A percentile compares a stretch with the other conserved stretches of the same genome.
These are phyloP conservation scores for Heterodera filipjevi DNA, from an alignment of 2,888 invertebrate species.

Conservation along the genomic window DNA sequence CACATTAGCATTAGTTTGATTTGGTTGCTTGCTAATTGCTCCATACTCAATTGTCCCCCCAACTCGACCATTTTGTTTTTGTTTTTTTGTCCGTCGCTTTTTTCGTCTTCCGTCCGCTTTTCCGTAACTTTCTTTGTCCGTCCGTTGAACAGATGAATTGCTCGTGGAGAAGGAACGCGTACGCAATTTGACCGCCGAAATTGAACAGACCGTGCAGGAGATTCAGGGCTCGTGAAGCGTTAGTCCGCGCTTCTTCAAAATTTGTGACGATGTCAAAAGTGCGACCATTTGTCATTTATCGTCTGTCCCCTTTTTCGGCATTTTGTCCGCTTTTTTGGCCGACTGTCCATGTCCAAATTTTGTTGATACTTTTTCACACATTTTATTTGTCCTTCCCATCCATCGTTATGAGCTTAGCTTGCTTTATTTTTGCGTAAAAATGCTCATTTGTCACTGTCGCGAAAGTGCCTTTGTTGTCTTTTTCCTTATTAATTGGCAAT, in stretches of 20 bases:
- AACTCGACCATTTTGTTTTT: no score
- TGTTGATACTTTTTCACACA: not conserved
- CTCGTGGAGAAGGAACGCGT: constrained; percentile 65
- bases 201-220: constrained; percentile 66
- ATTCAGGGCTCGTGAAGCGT: constrained; percentile 65
- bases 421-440: constrained; percentile 10
- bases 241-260: not conserved
- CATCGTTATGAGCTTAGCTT: not conserved
- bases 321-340: constrained; percentile 27
- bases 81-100: constrained; percentile 1
- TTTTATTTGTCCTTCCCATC: not conserved
- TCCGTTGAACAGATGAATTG: constrained; percentile 66
- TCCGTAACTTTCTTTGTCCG: not conserved
- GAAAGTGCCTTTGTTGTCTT: not conserved
- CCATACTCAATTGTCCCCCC: no score
- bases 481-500: not conserved
- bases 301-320: not conserved
- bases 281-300: not conserved
- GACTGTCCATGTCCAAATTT: constrained; percentile 9
- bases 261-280: not conserved
- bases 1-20: no score
- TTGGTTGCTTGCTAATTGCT: no score
- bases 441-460: not conserved
- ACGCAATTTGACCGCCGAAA: constrained; percentile 65
- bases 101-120: constrained; percentile 30